Conservation (phyloP, 2,888 invertebrate genomes). For the Coenonympha arcania region DNA sequence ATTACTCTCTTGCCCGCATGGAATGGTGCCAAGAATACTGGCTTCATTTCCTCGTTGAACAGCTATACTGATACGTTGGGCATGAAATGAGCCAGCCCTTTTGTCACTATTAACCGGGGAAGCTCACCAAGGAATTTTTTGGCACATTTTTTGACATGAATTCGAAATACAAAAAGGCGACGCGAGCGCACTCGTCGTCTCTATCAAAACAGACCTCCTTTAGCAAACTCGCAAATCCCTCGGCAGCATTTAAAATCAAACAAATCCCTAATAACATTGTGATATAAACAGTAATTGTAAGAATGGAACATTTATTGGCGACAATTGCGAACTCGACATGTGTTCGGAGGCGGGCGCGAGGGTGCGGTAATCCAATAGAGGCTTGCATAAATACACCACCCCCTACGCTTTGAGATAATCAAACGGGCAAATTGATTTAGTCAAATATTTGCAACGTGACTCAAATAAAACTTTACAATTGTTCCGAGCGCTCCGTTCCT, state of each 20-base stretch:
- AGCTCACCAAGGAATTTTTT: background rate
- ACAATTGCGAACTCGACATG: conserved; percentile 21
- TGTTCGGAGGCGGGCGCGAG: conserved; percentile 26
- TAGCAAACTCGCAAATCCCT: background rate
- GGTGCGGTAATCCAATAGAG: conserved; percentile 51
- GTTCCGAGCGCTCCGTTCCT: conserved; percentile 1
- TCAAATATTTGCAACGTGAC: conserved; percentile 36
- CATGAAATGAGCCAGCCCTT: too few species aligned
- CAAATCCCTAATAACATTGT: background rate
- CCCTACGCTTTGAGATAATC: conserved; percentile 36
- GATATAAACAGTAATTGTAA: conserved; percentile 9
- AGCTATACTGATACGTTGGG: too few species aligned
- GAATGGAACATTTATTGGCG: conserved; percentile 9
- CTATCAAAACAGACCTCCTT: background rate
- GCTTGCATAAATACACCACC: conserved; percentile 51
- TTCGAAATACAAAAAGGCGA: too few species aligned
- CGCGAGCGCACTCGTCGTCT: too few species aligned
- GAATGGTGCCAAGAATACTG: too few species aligned
- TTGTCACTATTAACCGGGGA: too few species aligned
- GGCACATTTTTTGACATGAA: too few species aligned
- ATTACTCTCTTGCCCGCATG: too few species aligned
- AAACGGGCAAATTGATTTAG: conserved; percentile 37
- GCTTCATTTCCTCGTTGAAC: too few species aligned
- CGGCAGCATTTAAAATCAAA: background rate
- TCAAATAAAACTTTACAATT: conserved; percentile 27